phyloP scores from a whole-genome alignment of 2,797 vertebrate species.

The Enteromius paludinosus region DNA sequence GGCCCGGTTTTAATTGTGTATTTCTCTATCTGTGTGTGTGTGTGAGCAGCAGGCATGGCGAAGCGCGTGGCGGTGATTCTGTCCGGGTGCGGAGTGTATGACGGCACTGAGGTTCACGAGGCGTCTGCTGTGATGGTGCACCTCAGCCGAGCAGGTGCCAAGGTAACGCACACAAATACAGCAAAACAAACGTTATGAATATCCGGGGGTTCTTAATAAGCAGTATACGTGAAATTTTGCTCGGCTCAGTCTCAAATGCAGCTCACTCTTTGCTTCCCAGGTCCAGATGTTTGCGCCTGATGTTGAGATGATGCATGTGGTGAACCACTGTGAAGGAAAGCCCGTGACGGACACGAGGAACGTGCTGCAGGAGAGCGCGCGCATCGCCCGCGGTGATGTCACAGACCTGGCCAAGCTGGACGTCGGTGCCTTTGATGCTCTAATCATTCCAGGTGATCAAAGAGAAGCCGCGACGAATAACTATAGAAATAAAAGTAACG shows the following conservation, averaged over 20 bases:
- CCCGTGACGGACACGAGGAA: constrained; percentile 82
- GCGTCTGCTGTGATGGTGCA: constrained; percentile 86
- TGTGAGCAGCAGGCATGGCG: constrained; percentile 69
- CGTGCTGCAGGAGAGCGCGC: constrained; percentile 85
- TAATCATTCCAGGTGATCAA: constrained; percentile 84
- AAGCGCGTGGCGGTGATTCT: constrained; percentile 86
- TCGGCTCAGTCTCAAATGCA: neutral
- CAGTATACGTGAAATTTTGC: neutral
- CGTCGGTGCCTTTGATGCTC: constrained; percentile 76
- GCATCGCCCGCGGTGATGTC: constrained; percentile 87
- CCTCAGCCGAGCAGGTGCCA: constrained; percentile 84
- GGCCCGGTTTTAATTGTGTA: neutral
- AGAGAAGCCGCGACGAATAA: neutral
- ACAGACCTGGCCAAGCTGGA: constrained; percentile 79
- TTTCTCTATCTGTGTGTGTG: constrained; percentile 34
- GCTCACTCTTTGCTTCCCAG: constrained; percentile 68
- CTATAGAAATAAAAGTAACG: neutral
- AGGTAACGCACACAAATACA: constrained; percentile 70
- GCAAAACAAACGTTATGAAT: neutral
- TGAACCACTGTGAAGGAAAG: constrained; percentile 86
- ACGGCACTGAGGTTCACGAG: constrained; percentile 88
- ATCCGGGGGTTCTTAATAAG: too few species aligned
- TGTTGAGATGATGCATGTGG: constrained; percentile 86
- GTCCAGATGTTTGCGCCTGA: constrained; percentile 85
- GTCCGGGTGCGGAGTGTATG: constrained; percentile 86